These are phyloP conservation scores for Achatina immaculata DNA, from an alignment of 1,140 invertebrate species.

Conservation along the genomic window DNA sequence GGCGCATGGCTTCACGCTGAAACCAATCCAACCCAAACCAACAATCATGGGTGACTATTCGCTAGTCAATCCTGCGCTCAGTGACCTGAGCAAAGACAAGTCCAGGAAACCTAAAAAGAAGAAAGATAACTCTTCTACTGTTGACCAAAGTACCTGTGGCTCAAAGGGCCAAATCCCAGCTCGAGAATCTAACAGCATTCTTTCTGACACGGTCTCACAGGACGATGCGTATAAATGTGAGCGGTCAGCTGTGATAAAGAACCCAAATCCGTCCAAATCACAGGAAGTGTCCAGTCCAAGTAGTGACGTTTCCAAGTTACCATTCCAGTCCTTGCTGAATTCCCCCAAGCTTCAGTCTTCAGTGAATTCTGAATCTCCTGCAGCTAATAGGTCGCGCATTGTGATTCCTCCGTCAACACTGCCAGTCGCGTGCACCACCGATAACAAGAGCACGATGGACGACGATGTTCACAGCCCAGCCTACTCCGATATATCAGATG, in stretches of 20 bases:
- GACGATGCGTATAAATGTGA: conserved; percentile 63
- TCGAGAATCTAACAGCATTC: neutral
- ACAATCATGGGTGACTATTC: conserved; percentile 67
- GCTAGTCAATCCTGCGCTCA: conserved; percentile 62
- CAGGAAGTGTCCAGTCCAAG: conserved; percentile 38
- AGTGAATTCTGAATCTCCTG: neutral
- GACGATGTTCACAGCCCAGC: conserved; percentile 88
- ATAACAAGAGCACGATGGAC: conserved; percentile 53
- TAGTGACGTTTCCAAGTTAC: conserved; percentile 38
- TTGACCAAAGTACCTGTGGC: conserved; percentile 43
- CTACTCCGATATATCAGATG: conserved; percentile 96
- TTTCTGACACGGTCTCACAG: conserved; percentile 40
- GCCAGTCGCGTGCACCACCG: neutral
- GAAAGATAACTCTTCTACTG: conserved; percentile 59
- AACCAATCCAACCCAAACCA: conserved; percentile 72
- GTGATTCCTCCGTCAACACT: conserved; percentile 21
- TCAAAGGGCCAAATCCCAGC: conserved; percentile 49
- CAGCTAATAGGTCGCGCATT: neutral
- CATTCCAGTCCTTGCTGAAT: conserved; percentile 27
- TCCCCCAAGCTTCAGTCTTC: neutral
- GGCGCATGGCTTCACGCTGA: conserved; percentile 50
- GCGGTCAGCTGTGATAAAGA: conserved; percentile 65
- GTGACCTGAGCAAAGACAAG: conserved; percentile 68
- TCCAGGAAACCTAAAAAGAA: conserved; percentile 64
- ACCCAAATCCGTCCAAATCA: conserved; percentile 55